A percentile compares a stretch with the other conserved stretches of the same genome.
These are phyloP conservation scores for Hermodice carunculata DNA, from an alignment of 2,888 invertebrate genomes.

Conservation along the genomic window DNA sequence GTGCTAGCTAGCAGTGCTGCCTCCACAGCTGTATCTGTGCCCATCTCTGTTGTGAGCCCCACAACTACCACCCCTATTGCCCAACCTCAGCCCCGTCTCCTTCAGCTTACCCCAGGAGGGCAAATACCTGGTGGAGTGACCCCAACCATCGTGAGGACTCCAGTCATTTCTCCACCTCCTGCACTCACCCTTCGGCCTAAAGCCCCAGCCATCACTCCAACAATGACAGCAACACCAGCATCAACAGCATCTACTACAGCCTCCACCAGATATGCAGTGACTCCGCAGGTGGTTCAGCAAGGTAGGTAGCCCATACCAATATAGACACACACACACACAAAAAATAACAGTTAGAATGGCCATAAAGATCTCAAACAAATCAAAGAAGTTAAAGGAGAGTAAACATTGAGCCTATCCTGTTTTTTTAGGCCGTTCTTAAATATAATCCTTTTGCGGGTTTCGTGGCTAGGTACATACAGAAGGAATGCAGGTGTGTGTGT, in stretches of 20 bases:
- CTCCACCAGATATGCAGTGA: conserved; percentile 81
- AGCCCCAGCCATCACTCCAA: not conserved
- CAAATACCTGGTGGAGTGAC: not conserved
- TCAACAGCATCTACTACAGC: conserved; percentile 15
- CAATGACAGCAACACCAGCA: not conserved
- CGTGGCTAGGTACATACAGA: too few species aligned
- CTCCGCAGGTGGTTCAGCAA: conserved; percentile 94
- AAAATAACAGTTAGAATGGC: too few species aligned
- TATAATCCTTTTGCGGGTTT: too few species aligned
- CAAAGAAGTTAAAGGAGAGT: too few species aligned
- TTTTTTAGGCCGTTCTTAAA: too few species aligned
- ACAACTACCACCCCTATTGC: not conserved
- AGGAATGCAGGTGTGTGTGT: too few species aligned
- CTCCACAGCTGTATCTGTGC: not conserved
- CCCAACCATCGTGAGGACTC: not conserved
- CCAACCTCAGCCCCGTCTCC: not conserved
- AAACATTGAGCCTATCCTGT: too few species aligned
- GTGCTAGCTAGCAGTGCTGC: not conserved
- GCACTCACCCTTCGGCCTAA: too few species aligned
- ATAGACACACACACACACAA: too few species aligned
- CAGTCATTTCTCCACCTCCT: too few species aligned
- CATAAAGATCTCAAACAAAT: too few species aligned
- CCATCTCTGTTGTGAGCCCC: not conserved
- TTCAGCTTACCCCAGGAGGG: not conserved
- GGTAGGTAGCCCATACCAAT: too few species aligned